phyloP scores from a whole-genome alignment of 2,113 vertebrate genomes.

The Cyanocitta stelleri region DNA sequence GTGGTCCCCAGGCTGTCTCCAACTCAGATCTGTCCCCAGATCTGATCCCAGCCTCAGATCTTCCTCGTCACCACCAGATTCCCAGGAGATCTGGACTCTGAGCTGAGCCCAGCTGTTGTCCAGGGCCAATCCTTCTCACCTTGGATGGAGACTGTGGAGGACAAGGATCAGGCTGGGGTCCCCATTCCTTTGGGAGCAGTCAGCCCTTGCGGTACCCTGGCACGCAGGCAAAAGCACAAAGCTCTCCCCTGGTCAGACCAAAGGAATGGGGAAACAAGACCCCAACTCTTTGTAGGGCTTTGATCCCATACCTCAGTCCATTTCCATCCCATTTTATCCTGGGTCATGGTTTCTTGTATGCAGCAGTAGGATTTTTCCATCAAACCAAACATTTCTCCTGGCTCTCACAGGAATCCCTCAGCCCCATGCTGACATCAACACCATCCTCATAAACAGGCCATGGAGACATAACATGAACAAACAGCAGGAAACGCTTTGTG shows the following conservation, averaged over 20 bases:
- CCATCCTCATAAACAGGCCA: not conserved
- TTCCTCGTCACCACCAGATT: not conserved
- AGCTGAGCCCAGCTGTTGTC: not conserved
- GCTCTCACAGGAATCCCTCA: not conserved
- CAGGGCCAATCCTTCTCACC: not conserved
- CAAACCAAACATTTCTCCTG: not conserved
- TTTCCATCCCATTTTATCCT: not conserved
- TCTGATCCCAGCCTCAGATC: not conserved
- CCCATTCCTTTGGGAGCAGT: not conserved
- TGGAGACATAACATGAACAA: not conserved
- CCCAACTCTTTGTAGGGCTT: rapidly evolving
- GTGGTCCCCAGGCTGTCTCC: not conserved
- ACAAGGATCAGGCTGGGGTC: not conserved
- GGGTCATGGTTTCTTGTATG: not conserved
- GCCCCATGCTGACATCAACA: not conserved
- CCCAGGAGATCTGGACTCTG: not conserved
- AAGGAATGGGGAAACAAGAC: not conserved
- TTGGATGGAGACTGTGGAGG: not conserved
- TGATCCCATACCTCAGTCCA: not conserved
- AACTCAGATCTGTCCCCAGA: not conserved
- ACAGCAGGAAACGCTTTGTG: not conserved
- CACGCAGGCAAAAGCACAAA: not conserved
- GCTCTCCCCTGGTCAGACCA: not conserved
- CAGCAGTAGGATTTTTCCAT: not conserved
- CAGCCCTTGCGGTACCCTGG: not conserved